phyloP scores from a whole-genome alignment of 2,797 vertebrate genomes.

The Melanotaenia parkinsoni region DNA sequence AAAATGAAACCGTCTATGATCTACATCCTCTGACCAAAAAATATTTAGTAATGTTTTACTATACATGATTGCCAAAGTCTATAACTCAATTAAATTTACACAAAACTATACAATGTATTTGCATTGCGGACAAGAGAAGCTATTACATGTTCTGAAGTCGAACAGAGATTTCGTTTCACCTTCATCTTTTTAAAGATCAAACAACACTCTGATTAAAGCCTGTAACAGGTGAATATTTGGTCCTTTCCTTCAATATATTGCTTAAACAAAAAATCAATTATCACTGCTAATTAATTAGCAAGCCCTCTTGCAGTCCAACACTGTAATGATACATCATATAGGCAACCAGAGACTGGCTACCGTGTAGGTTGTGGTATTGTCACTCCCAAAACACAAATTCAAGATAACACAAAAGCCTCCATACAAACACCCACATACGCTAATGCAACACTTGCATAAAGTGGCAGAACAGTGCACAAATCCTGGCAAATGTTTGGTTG shows the following conservation, averaged over 20 bases:
- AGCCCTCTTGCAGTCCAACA: conserved; percentile 1
- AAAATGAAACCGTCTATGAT: too few relatives aligned
- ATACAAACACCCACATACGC: conserved; percentile 78
- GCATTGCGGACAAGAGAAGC: background rate
- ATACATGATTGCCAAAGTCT: too few relatives aligned
- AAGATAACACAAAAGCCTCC: conserved; percentile 78
- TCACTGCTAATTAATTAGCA: conserved; percentile 41
- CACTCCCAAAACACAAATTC: conserved; percentile 68
- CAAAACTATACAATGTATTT: background rate
- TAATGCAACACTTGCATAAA: conserved; percentile 77
- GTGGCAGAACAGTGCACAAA: conserved; percentile 72
- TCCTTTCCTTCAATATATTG: conserved; percentile 1
- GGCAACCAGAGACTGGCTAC: conserved; percentile 60
- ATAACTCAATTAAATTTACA: too few relatives aligned
- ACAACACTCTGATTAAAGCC: background rate
- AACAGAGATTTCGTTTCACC: background rate
- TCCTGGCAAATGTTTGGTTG: conserved; percentile 44
- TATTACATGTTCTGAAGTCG: background rate
- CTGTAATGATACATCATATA: conserved; percentile 31
- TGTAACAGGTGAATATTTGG: background rate
- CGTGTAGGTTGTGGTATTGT: conserved; percentile 73
- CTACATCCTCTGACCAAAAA: too few relatives aligned
- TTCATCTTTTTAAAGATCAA: background rate
- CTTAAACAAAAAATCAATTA: conserved; percentile 18
- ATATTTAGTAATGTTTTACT: too few relatives aligned